These are phyloP conservation scores for Centroberyx gerrardi DNA, from an alignment of 2,797 vertebrate genomes.

Conservation along the genomic window DNA sequence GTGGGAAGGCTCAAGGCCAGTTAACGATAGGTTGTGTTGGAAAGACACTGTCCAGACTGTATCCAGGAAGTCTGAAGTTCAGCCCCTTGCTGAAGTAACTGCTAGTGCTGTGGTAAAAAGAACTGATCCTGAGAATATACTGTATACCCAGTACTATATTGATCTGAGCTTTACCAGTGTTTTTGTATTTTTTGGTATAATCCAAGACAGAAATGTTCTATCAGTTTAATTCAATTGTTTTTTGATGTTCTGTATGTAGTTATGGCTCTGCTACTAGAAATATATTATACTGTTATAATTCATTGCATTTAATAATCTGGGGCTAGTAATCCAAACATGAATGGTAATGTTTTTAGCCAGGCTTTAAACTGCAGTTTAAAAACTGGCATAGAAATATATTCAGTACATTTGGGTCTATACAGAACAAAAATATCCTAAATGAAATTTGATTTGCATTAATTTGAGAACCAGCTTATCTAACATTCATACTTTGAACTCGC, in stretches of 20 bases:
- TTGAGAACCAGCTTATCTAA: slow-evolving; percentile 79
- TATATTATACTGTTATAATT: slow-evolving; percentile 45
- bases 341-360: slow-evolving; percentile 52
- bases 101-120: slow-evolving; percentile 11
- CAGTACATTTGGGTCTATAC: slow-evolving; percentile 64
- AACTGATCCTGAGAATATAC: neutral
- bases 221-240: slow-evolving; percentile 14
- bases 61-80: slow-evolving; percentile 29
- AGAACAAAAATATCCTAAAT: slow-evolving; percentile 79
- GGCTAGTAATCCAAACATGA: slow-evolving; percentile 65
- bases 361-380: slow-evolving; percentile 63
- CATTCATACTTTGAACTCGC: slow-evolving; percentile 79
- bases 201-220: neutral
- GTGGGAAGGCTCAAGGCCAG: slow-evolving; percentile 19
- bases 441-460: slow-evolving; percentile 83
- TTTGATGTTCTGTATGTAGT: slow-evolving; percentile 29
- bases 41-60: slow-evolving; percentile 23
- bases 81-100: neutral
- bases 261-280: slow-evolving; percentile 32
- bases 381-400: slow-evolving; percentile 65
- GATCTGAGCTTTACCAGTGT: neutral
- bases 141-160: neutral
- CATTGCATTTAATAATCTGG: slow-evolving; percentile 64
- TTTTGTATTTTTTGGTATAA: neutral
- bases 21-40: slow-evolving; percentile 34